Conservation (phyloP, 2,888 invertebrate genomes). For the Unio delphinus region DNA sequence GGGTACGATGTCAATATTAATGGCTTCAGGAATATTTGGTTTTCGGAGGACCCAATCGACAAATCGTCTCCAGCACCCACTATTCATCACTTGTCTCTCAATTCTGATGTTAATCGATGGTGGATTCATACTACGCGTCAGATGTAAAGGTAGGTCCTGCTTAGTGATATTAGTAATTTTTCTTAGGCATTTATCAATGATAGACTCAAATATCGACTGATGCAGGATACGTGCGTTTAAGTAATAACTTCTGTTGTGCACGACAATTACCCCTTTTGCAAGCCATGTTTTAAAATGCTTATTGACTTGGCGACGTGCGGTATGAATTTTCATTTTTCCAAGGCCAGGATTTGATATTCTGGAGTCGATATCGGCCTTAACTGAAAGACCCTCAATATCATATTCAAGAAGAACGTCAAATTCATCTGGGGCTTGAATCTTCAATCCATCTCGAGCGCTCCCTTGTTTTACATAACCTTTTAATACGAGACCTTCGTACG, state of each 20-base stretch:
- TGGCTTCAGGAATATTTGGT: neutral
- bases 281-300: conserved; percentile 10
- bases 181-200: conserved; percentile 7
- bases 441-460: conserved; percentile 36
- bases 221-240: conserved; percentile 17
- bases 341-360: neutral
- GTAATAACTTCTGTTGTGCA: neutral
- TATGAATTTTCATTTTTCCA: neutral
- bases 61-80: neutral
- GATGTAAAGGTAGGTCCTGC: conserved; percentile 2
- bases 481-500: conserved; percentile 13
- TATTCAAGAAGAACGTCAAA: conserved; percentile 31
- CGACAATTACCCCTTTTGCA: conserved; percentile 8
- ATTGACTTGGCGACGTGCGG: neutral
- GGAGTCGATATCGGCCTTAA: neutral
- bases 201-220: conserved; percentile 13
- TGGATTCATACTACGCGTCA: conserved; percentile 18
- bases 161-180: neutral
- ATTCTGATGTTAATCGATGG: conserved; percentile 29
- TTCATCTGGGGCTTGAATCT: conserved; percentile 27
- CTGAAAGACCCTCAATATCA: conserved; percentile 15
- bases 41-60: too few relatives aligned
- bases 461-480: conserved; percentile 27
- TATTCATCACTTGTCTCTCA: neutral
- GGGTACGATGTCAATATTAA: conserved; percentile 43